Percentiles rank a stretch among this genome's conserved stretches.
Conservation (phyloP, 2,797 vertebrate genomes). For the Microctenopoma lineatum region DNA sequence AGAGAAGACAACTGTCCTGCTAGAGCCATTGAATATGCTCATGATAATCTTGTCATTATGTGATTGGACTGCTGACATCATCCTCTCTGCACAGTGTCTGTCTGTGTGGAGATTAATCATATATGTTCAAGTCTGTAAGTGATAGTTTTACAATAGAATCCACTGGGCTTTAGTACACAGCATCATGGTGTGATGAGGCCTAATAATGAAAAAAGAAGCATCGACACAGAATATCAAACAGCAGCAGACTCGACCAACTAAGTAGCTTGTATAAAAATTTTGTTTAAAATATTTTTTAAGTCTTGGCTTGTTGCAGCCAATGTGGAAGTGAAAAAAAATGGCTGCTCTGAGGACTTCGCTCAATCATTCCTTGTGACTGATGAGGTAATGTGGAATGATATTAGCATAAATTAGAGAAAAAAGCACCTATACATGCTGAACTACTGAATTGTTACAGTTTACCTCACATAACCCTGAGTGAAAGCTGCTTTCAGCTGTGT, state of each 20-base stretch:
- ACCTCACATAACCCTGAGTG: constrained; percentile 10
- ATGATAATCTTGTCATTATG: constrained; percentile 42
- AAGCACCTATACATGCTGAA: not conserved
- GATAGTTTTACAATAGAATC: constrained; percentile 2
- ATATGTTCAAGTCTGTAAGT: constrained; percentile 15
- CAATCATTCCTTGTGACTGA: constrained; percentile 13
- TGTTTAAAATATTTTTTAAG: not conserved
- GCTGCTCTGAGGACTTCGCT: constrained; percentile 18
- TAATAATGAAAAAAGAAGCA: constrained; percentile 3
- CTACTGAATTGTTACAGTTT: not conserved
- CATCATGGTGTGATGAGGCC: constrained; percentile 10
- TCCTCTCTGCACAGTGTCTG: constrained; percentile 9
- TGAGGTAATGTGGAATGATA: constrained; percentile 27
- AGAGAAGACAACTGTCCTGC: constrained; percentile 19
- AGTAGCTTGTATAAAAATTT: not conserved
- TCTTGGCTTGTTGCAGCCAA: constrained; percentile 10
- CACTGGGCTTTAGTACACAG: not conserved
- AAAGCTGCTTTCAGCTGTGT: constrained; percentile 15
- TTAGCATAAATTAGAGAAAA: constrained; percentile 16
- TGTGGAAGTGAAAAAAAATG: constrained; percentile 22
- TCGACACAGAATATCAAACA: not conserved
- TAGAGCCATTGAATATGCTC: constrained; percentile 26
- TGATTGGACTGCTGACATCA: constrained; percentile 35
- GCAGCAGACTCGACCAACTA: constrained; percentile 4
- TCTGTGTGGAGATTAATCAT: constrained; percentile 27